Conservation (phyloP, 2,113 vertebrate species). For the Engraulis encrasicolus region DNA sequence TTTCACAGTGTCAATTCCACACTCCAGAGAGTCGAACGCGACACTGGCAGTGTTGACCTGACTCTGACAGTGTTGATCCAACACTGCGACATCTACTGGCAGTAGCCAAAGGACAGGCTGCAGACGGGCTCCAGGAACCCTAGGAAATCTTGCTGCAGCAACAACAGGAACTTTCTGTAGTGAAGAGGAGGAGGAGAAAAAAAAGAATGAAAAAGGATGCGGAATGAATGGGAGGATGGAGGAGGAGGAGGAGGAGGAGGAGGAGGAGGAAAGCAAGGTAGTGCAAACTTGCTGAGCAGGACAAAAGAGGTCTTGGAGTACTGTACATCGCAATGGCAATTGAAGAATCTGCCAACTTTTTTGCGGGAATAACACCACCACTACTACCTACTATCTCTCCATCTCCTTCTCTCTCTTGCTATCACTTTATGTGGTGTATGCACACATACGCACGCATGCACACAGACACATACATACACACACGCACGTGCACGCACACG, state of each 20-base stretch:
- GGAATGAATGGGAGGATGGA: not conserved
- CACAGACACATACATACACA: not conserved
- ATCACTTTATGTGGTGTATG: not conserved
- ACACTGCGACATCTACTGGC: too few species aligned
- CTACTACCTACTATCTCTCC: not conserved
- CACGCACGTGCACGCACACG: not conserved
- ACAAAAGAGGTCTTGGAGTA: slow-evolving; percentile 35
- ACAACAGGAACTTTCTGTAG: not conserved
- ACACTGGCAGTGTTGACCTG: too few species aligned
- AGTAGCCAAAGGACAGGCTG: slow-evolving; percentile 24
- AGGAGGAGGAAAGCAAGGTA: slow-evolving; percentile 12
- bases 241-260: not conserved
- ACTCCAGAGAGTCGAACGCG: too few species aligned
- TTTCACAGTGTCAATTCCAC: too few species aligned
- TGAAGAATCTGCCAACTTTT: slow-evolving; percentile 36
- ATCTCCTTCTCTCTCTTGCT: not conserved
- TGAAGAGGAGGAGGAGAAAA: not conserved
- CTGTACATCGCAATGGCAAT: slow-evolving; percentile 37
- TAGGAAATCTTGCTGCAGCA: slow-evolving; percentile 5
- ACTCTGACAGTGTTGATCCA: too few species aligned
- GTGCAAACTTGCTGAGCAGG: slow-evolving; percentile 35
- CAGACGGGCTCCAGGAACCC: not conserved
- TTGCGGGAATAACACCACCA: slow-evolving; percentile 7
- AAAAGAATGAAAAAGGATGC: not conserved
- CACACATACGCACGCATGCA: not conserved